phyloP scores from a whole-genome alignment of 2,888 invertebrate genomes.

The Rotaria sp. region DNA sequence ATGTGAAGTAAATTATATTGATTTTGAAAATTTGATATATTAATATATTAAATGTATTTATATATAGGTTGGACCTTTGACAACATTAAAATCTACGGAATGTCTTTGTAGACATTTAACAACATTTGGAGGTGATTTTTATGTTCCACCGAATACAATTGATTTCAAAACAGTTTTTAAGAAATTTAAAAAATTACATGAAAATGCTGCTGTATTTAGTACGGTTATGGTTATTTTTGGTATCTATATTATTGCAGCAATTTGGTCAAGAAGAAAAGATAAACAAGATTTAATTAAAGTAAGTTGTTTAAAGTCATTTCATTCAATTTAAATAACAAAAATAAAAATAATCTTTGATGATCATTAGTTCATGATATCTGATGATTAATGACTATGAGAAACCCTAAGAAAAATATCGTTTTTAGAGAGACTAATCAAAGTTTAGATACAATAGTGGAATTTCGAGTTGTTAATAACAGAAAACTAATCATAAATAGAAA shows the following conservation, averaged over 20 bases:
- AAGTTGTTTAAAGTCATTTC: conserved; percentile 44
- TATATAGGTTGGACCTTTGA: not conserved
- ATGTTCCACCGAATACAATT: conserved; percentile 54
- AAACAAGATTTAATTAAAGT: conserved; percentile 51
- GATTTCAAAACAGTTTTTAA: conserved; percentile 54
- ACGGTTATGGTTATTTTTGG: conserved; percentile 50
- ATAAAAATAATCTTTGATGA: too few species aligned
- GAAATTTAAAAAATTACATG: conserved; percentile 51
- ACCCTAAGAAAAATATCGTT: too few species aligned
- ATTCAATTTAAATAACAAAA: too few species aligned
- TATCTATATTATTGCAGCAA: conserved; percentile 48
- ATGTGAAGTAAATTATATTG: conserved; percentile 14
- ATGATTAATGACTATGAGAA: too few species aligned
- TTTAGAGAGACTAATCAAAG: too few species aligned
- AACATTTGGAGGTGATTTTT: conserved; percentile 54
- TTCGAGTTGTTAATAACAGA: too few species aligned
- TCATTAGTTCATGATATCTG: too few species aligned
- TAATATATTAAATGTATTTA: too few species aligned
- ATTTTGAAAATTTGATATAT: not conserved
- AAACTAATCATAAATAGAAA: too few species aligned
- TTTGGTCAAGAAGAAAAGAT: conserved; percentile 52
- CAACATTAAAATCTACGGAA: conserved; percentile 44
- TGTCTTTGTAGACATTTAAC: conserved; percentile 53
- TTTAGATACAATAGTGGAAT: too few species aligned
- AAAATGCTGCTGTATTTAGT: conserved; percentile 54